Conservation (phyloP, 2,113 vertebrate genomes). For the Gallinago undulata region DNA sequence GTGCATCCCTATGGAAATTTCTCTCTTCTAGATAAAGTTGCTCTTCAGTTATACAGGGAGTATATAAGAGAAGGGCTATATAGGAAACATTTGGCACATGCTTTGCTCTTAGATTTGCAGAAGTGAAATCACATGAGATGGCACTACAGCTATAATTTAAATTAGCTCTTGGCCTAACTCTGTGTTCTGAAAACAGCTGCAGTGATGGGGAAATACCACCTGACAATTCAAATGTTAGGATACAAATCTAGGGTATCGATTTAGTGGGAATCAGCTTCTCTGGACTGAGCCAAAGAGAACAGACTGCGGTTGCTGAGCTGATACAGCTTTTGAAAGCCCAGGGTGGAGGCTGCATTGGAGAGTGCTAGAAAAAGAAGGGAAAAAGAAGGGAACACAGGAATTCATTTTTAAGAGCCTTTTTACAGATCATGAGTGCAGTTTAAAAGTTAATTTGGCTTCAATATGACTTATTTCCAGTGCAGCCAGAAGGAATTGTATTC, state of each 20-base stretch:
- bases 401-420: not conserved
- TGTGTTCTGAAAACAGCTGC: not conserved
- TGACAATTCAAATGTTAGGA: not conserved
- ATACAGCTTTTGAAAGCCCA: not conserved
- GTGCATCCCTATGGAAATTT: not conserved
- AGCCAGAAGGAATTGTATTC: not conserved
- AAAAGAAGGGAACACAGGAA: not conserved
- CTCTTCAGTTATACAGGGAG: not conserved
- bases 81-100: not conserved
- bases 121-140: not conserved
- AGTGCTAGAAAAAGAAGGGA: not conserved
- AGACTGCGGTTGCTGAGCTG: not conserved
- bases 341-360: not conserved
- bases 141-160: not conserved
- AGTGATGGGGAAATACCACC: not conserved
- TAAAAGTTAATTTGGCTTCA: not conserved
- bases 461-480: not conserved
- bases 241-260: not conserved
- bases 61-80: not conserved
- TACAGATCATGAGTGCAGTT: not conserved
- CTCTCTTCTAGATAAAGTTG: not conserved
- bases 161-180: not conserved
- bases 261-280: not conserved
- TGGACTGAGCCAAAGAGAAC: not conserved
- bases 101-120: not conserved